phyloP scores from a whole-genome alignment of 2,888 invertebrate genomes.

The Masnerella sp. region DNA sequence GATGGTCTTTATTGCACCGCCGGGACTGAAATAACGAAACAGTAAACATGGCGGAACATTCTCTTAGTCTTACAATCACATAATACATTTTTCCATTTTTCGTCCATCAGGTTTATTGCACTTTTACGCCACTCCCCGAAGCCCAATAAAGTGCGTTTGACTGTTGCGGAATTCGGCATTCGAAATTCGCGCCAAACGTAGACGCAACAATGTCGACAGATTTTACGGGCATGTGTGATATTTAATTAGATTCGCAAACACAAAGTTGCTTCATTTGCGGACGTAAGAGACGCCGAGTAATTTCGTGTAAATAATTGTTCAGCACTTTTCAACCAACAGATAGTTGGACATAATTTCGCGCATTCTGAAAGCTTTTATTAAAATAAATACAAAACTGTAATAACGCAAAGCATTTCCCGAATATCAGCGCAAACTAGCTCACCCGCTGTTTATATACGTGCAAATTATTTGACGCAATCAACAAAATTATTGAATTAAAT shows the following conservation, averaged over 20 bases:
- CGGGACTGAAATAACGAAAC: constrained; percentile 45
- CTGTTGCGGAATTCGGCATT: constrained; percentile 24
- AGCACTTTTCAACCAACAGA: constrained; percentile 33
- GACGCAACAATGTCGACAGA: no score
- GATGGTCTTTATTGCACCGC: constrained; percentile 35
- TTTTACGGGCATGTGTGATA: constrained; percentile 9
- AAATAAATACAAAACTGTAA: constrained; percentile 31
- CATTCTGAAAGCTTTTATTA: constrained; percentile 47
- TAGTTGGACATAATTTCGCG: constrained; percentile 49
- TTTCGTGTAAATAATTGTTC: constrained; percentile 46
- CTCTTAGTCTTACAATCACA: constrained; percentile 34
- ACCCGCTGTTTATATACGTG: not conserved
- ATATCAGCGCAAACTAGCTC: constrained; percentile 13
- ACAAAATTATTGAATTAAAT: not conserved
- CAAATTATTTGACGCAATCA: not conserved
- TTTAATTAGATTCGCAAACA: constrained; percentile 26
- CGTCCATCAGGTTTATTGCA: constrained; percentile 43
- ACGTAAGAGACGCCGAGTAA: constrained; percentile 17
- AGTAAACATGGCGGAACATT: constrained; percentile 36
- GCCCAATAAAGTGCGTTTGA: constrained; percentile 31
- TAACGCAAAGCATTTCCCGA: constrained; percentile 33
- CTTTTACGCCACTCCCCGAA: constrained; percentile 18
- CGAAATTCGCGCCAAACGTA: not conserved
- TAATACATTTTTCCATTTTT: constrained; percentile 34
- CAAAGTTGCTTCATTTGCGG: constrained; percentile 41